Base-by-base conservation (phyloP, 2,113 vertebrate genomes). In the Lycaon pictus region DNA sequence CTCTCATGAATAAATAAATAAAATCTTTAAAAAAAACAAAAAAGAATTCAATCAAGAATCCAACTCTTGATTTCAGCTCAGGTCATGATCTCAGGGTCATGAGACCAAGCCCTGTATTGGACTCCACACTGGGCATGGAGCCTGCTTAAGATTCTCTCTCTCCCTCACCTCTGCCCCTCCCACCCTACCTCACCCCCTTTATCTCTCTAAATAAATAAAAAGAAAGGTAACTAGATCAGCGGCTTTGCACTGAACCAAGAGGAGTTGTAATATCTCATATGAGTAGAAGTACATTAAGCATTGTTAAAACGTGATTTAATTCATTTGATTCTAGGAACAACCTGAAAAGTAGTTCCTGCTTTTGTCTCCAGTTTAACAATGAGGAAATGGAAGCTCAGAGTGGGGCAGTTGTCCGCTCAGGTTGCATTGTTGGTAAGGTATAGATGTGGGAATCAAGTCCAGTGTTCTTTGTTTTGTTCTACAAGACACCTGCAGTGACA, bases 291-390 rank as follows among this genome's bases (percentile, higher is more conserved):
- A 92, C 19, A 88, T 43, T 86, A 71, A 88, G 9, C 53, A 77
- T 37, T 71, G 22, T 55, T 92, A 32, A 89, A 72, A 55, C 12
- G 53, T 58, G 3, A 76, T 69, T 95, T 71, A 90, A 90, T 63
- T 72, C 9, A 88, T 85, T 58, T 65, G 91, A 16, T 81, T 22
- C 20, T 86, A 85, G 32, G 23, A 96, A 76, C 3, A 92, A 55
- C 20, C 43, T 65, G 76, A 71, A 9, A 95, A 16, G 74, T 88
- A 91, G 7, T 85, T 82, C 15, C 25, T 77, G 27, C 55, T 96
- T 82, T 95, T 62, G 67, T 86, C 48, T 96, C 89, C 77, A 93
- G 3, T 81, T 95, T 93, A 79, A 43, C 56, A 89, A 37, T 60
- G 12, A 97, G 79, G 67, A 88, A 93, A 60, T 74, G 13, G 43